phyloP scores from a whole-genome alignment of 2,797 vertebrate species.

The Knipowitschia caucasica region DNA sequence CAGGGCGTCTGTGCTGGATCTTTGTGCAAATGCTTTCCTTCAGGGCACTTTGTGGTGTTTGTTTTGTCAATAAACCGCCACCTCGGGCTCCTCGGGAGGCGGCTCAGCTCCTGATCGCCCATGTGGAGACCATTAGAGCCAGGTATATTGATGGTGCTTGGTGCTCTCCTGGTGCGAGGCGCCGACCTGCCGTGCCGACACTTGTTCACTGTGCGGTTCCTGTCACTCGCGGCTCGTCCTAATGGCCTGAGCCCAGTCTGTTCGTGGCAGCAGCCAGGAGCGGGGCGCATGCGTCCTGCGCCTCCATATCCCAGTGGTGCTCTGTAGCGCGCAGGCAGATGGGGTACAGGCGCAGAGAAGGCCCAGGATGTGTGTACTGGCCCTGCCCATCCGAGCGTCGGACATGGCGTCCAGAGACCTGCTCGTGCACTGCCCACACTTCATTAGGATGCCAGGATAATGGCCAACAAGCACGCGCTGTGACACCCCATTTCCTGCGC shows the following conservation, averaged over 20 bases:
- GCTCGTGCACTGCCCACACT: slow-evolving; percentile 87
- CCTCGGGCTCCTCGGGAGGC: slow-evolving; percentile 48
- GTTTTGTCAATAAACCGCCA: slow-evolving; percentile 53
- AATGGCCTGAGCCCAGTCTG: slow-evolving; percentile 52
- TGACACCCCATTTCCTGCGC: slow-evolving; percentile 98
- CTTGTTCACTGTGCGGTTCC: slow-evolving; percentile 63
- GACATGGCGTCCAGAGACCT: slow-evolving; percentile 87
- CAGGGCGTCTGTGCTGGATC: slow-evolving; percentile 37
- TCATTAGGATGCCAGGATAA: slow-evolving; percentile 99
- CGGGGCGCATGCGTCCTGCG: slow-evolving; percentile 79
- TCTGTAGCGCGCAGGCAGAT: slow-evolving; percentile 88
- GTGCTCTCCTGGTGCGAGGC: slow-evolving; percentile 44
- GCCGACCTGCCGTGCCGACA: slow-evolving; percentile 53
- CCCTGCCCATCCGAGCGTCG: slow-evolving; percentile 93
- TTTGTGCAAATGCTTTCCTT: slow-evolving; percentile 28
- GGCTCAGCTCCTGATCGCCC: slow-evolving; percentile 45
- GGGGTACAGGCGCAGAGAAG: slow-evolving; percentile 83
- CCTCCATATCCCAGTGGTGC: slow-evolving; percentile 86
- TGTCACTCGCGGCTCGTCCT: slow-evolving; percentile 52
- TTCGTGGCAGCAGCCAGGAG: slow-evolving; percentile 18
- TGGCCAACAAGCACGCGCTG: slow-evolving; percentile 96
- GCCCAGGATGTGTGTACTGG: slow-evolving; percentile 82
- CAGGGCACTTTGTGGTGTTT: slow-evolving; percentile 40
- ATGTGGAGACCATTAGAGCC: slow-evolving; percentile 52
- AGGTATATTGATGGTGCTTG: slow-evolving; percentile 62